Percentiles rank a stretch among this genome's conserved stretches.
Conservation (phyloP, 2,113 vertebrate species). For the Tauraco erythrolophus region DNA sequence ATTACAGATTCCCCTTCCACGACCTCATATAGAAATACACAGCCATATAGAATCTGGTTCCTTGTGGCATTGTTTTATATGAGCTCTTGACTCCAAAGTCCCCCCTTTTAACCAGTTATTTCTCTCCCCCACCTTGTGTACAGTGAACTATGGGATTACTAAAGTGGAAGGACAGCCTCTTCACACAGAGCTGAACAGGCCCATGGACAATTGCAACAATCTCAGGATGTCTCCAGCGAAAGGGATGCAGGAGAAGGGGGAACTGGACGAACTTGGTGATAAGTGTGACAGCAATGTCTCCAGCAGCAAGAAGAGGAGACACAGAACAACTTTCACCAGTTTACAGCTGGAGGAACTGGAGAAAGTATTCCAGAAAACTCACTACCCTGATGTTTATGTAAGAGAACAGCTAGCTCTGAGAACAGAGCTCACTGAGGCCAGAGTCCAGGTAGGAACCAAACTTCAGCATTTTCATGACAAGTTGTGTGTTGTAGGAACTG, state of each 20-base stretch:
- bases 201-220: conserved; percentile 88
- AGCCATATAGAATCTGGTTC: background rate
- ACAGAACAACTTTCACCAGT: conserved; percentile 97
- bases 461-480: background rate
- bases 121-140: background rate
- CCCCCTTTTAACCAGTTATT: conserved; percentile 9
- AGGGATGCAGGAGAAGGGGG: conserved; percentile 85
- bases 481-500: background rate
- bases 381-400: conserved; percentile 99
- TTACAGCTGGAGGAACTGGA: conserved; percentile 96
- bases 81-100: background rate
- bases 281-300: conserved; percentile 98
- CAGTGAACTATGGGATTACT: conserved; percentile 85
- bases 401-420: conserved; percentile 96
- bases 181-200: conserved; percentile 83
- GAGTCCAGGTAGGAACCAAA: conserved; percentile 89
- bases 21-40: accelerated
- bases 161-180: conserved; percentile 89
- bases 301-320: conserved; percentile 96
- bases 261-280: conserved; percentile 90
- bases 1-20: background rate
- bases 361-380: conserved; percentile 99
- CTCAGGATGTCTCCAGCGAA: conserved; percentile 88
- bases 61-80: background rate
- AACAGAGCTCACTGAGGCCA: conserved; percentile 96